These are phyloP conservation scores for Geotrupes spiniger DNA, from an alignment of 2,888 invertebrate genomes.

Conservation along the genomic window DNA sequence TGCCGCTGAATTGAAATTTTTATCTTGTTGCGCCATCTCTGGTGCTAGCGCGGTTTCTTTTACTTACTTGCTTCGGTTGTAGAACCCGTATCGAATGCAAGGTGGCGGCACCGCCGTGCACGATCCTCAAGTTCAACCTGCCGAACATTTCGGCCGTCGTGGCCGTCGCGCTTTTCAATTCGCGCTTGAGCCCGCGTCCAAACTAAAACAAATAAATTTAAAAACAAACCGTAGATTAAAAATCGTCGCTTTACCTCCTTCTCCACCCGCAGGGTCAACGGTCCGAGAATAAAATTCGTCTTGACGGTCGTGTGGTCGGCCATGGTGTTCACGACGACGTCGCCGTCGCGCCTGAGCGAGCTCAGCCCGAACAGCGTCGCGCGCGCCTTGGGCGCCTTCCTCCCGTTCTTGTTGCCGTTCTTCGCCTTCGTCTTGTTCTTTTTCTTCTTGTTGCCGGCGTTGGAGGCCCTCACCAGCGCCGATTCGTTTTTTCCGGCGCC, in stretches of 20 bases:
- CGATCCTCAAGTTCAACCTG: conserved; percentile 71
- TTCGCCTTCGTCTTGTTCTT: conserved; percentile 50
- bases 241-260: conserved; percentile 64
- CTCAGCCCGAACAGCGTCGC: conserved; percentile 80
- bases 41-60: neutral
- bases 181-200: conserved; percentile 74
- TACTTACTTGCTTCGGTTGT: conserved; percentile 78
- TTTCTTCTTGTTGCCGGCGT: conserved; percentile 36
- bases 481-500: conserved; percentile 8
- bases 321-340: conserved; percentile 77
- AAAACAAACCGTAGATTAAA: neutral
- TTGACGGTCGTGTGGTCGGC: conserved; percentile 78
- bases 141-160: conserved; percentile 86
- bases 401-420: conserved; percentile 50
- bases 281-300: conserved; percentile 78
- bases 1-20: neutral
- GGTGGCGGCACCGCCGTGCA: conserved; percentile 78
- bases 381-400: conserved; percentile 63
- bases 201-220: conserved; percentile 52
- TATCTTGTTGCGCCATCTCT: no score
- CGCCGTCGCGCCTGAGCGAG: conserved; percentile 73
- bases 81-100: conserved; percentile 80
- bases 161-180: conserved; percentile 81
- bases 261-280: conserved; percentile 74
- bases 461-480: conserved; percentile 23